phyloP scores from a whole-genome alignment of 2,888 invertebrate genomes.

The Diabrotica balteata region DNA sequence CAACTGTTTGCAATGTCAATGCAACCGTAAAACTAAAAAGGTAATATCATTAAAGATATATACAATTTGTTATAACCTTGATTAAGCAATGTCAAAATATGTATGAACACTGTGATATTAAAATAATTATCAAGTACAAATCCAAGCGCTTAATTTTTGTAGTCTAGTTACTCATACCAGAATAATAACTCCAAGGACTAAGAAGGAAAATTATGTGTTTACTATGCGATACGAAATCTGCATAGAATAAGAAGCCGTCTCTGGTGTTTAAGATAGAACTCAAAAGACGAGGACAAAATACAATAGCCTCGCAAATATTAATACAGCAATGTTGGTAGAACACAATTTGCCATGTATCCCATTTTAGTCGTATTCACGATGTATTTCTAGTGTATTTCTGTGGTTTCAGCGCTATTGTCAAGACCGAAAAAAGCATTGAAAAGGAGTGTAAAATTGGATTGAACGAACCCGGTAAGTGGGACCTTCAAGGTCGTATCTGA shows the following conservation, averaged over 20 bases:
- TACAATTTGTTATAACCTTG: too few relatives aligned
- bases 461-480: slow-evolving; percentile 4
- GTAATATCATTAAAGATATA: too few relatives aligned
- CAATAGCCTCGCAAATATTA: slow-evolving; percentile 15
- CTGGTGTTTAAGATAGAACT: not conserved
- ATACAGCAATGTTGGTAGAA: slow-evolving; percentile 15
- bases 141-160: too few relatives aligned
- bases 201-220: too few relatives aligned
- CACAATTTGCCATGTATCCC: slow-evolving; percentile 22
- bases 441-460: slow-evolving; percentile 21
- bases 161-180: too few relatives aligned
- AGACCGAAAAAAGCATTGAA: slow-evolving; percentile 13
- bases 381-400: slow-evolving; percentile 8
- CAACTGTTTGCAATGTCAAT: too few relatives aligned
- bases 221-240: too few relatives aligned
- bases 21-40: too few relatives aligned
- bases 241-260: not conserved
- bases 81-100: too few relatives aligned
- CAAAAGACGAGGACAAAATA: slow-evolving; percentile 11
- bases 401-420: slow-evolving; percentile 19
- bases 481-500: not conserved
- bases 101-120: too few relatives aligned
- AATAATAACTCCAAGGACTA: too few relatives aligned
- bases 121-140: too few relatives aligned
- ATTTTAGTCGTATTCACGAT: slow-evolving; percentile 8